Evolutionary conservation across 1,140 invertebrate species (phyloP), one percentile per base, ranked within the genome.

Genomic region (Brachionus koreanus): DNA sequence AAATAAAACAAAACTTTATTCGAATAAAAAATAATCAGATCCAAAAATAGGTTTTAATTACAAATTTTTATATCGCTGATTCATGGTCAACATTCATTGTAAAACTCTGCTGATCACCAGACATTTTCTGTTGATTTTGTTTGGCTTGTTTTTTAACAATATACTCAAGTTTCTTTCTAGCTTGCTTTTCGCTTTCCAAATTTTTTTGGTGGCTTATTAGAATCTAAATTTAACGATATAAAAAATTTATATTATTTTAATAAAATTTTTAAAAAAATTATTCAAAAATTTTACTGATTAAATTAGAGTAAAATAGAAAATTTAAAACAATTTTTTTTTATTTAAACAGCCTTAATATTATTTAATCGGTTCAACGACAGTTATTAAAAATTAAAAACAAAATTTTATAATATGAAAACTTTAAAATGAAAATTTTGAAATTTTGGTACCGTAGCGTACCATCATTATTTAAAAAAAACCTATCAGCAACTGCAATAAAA

Each of bases 151-250:
- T 79, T 13, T 29, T 39, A 10, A 61, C 12, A 5, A 61, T 16
- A 79, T 57, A 3, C 19, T 79, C 76, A 7, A 79, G 19, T 42
- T 79, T 79, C 10, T 35, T 35, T 29, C 76, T 7, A 19, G 46
- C 37, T 61, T 79, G 76, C 42, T 79, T 79, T 37, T 79, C 76
- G 57, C n/a, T 57, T 63, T 79, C 76, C 6, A 79, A 29, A 0
- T 79, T 46, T 12, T 79, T 79, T 43, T 79, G 76, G 25, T 61
- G 16, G 6, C 49, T 61, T 12, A 25, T 23, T 16, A 79, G 1
- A 25, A 79, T 61, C 75, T 77, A 29, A n/a, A 52, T 6, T 16
- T 16, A 72, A 77, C 52, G 4, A 46, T 29, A 25, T 7, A 35
- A 29, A 52, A 52, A n/a, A 61, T 16, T 6, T 25, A 29, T 29